Evolutionary conservation across 1,140 invertebrate genomes (phyloP), one percentile per base, ranked within the genome.

Genomic region (Bilobella aurantiaca): DNA sequence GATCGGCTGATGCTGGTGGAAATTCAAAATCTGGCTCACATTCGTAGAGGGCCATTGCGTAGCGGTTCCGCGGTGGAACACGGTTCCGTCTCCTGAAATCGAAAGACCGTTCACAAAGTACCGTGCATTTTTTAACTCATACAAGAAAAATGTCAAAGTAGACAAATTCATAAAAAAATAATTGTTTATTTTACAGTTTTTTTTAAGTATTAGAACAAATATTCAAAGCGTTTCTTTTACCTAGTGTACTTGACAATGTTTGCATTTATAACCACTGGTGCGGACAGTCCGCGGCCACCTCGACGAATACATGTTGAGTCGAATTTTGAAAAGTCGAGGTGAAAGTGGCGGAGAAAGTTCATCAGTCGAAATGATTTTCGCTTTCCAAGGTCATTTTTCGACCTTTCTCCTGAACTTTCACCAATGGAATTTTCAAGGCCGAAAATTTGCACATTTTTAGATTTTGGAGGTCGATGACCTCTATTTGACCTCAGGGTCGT

Each of bases 31-130:
- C 81, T 16, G 81, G 77, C 18, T 77, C 68, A 69, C 83, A 84
- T 37, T 77, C 74, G 62, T 82, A 84, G 64, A 81, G 74, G 27
- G 81, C 83, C 47, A 82, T 81, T n/a, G 81, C 75, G 65, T 83
- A 84, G 34, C 79, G 74, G 72, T 82, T 82, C 71, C 77, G 69
- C 2, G 79, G n/a, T n/a, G n/a, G n/a, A n/a, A n/a, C n/a, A n/a
- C n/a, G n/a, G 79, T 81, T 81, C 65, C 76, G 79, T 57, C 77
- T 76, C 63, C 79, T 81, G 62, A 73, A 72, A 70, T 66, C 29
- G 1, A 23, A 30, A 46, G 64, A 63, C n/a, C n/a, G n/a, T n/a
- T 29, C 8, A 28, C 25, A 46, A 30, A 60, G 46, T 16, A 32
- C 8, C 14, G 21, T 28, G 14, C n/a, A n/a, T n/a, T n/a, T n/a